Percentiles rank a stretch among this genome's conserved stretches.
phyloP scores from a whole-genome alignment of 2,888 invertebrate species.

The Branchipolynoe longqiensis region DNA sequence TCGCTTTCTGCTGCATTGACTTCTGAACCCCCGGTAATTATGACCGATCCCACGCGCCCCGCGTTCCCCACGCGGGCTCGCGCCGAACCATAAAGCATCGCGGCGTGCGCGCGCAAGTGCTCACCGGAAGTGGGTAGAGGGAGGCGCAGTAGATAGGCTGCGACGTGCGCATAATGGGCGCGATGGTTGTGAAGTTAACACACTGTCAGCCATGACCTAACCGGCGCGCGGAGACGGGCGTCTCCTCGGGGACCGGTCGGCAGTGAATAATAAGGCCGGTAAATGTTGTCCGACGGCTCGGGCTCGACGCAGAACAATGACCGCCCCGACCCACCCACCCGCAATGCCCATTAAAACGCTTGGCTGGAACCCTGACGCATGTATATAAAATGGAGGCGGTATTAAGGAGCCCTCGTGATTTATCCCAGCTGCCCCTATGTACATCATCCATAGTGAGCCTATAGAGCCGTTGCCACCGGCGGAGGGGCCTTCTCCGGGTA shows the following conservation, averaged over 20 bases:
- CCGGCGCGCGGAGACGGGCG: background rate
- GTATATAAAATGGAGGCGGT: background rate
- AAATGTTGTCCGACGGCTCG: background rate
- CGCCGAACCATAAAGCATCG: too few species aligned
- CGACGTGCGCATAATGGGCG: too few species aligned
- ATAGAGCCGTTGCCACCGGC: too few species aligned
- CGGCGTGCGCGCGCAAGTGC: too few species aligned
- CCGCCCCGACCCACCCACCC: background rate
- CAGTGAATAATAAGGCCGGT: background rate
- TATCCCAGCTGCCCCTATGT: background rate
- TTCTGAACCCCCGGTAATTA: constrained; percentile 18
- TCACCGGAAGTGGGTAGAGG: too few species aligned
- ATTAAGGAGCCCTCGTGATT: background rate
- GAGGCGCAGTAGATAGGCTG: too few species aligned
- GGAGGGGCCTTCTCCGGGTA: too few species aligned
- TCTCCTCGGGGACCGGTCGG: background rate
- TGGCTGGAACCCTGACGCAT: background rate
- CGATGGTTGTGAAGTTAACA: too few species aligned
- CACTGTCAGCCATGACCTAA: too few species aligned
- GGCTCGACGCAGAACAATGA: background rate
- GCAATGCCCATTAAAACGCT: background rate
- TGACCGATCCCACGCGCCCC: background rate
- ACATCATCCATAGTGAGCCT: background rate
- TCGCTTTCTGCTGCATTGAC: background rate
- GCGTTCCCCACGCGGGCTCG: too few species aligned